These are phyloP conservation scores for Drosophila koepferae DNA, from an alignment of 2,888 invertebrate species.

Conservation along the genomic window DNA sequence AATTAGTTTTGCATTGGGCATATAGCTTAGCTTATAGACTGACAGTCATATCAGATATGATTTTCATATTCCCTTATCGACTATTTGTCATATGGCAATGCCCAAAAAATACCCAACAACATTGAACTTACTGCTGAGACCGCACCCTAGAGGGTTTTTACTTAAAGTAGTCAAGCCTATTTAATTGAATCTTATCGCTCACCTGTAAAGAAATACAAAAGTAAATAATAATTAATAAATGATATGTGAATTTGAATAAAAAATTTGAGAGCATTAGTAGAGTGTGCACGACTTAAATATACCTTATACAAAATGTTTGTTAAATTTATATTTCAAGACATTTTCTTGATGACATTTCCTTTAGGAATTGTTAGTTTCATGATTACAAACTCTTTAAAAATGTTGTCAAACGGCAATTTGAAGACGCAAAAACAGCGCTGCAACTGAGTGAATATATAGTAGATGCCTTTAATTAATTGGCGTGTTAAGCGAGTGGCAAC, in stretches of 20 bases:
- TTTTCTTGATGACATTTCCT: background rate
- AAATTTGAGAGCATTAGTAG: background rate
- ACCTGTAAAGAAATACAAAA: slow-evolving; percentile 68
- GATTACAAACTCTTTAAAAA: slow-evolving; percentile 20
- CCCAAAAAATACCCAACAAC: no score
- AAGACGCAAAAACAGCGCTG: slow-evolving; percentile 49
- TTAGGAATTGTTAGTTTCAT: background rate
- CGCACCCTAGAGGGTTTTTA: background rate
- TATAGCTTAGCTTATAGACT: background rate
- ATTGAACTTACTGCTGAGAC: slow-evolving; percentile 36
- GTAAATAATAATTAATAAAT: slow-evolving; percentile 62
- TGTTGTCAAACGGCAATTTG: slow-evolving; percentile 35
- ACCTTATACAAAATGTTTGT: background rate
- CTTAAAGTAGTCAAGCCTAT: background rate
- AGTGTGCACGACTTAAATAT: background rate
- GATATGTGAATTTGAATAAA: slow-evolving; percentile 15
- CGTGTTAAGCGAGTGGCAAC: slow-evolving; percentile 46
- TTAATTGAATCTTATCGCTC: slow-evolving; percentile 49
- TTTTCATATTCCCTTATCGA: no score
- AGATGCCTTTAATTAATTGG: slow-evolving; percentile 69
- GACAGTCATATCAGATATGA: no score
- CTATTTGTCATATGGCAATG: no score
- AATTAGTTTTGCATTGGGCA: no score
- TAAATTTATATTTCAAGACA: background rate
- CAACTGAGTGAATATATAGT: background rate